Evolutionary conservation across 2,113 vertebrate genomes (phyloP).

Genomic region (Perca schrenkii): DNA sequence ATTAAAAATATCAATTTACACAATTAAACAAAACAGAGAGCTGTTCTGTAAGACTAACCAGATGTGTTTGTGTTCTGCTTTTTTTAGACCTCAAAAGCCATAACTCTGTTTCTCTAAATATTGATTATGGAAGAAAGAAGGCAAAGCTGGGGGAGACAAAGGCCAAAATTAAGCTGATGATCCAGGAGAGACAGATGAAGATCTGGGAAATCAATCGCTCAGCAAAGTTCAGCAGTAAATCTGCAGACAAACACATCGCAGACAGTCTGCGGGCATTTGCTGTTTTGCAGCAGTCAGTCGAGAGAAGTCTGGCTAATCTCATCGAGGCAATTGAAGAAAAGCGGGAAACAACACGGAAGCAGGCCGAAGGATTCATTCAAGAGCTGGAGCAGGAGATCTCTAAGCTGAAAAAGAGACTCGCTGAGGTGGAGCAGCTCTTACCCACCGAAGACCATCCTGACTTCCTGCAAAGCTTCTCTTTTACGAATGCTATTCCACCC

Average conservation of each 20-base stretch:
- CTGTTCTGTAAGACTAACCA: background rate
- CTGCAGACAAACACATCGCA: conserved; percentile 29
- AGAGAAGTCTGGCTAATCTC: conserved; percentile 8
- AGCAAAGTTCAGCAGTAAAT: conserved; percentile 35
- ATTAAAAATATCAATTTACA: background rate
- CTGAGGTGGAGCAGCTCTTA: conserved; percentile 17
- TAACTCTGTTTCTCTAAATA: no score
- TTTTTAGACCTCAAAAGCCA: conserved; percentile 22
- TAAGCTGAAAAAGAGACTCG: conserved; percentile 13
- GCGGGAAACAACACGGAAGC: background rate
- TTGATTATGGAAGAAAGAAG: conserved; percentile 4
- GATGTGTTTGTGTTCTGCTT: conserved; percentile 9
- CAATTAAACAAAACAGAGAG: background rate
- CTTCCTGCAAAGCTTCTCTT: background rate
- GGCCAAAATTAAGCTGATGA: conserved; percentile 20
- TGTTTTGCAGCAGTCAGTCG: background rate
- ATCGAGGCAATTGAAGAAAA: conserved; percentile 1
- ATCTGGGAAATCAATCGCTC: conserved; percentile 39
- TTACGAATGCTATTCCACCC: background rate
- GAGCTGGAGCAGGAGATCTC: conserved; percentile 53
- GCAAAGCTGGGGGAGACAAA: conserved; percentile 1
- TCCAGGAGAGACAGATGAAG: conserved; percentile 44
- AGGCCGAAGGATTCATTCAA: conserved; percentile 10
- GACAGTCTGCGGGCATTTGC: background rate
- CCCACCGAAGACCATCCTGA: background rate